Evolutionary conservation across 2,113 vertebrate species (phyloP).

Genomic region (Gila orcuttii): DNA sequence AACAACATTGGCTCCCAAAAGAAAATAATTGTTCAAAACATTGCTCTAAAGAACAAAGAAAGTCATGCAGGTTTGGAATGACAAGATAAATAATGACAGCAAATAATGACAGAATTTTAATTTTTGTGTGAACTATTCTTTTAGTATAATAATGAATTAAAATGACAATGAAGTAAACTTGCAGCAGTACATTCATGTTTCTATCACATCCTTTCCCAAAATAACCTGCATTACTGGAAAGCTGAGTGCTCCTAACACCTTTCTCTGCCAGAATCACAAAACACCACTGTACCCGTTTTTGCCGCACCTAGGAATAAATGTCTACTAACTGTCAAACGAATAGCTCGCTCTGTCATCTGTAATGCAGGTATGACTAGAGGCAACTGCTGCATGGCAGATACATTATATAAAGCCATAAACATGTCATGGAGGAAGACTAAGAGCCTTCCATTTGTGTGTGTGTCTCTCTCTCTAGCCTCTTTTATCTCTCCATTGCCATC

Average conservation of each 20-base stretch:
- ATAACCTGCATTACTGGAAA: slow-evolving; percentile 21
- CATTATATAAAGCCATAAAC: slow-evolving; percentile 67
- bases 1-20: background rate
- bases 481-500: slow-evolving; percentile 51
- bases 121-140: background rate
- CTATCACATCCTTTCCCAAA: background rate
- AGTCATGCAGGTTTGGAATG: background rate
- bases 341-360: slow-evolving; percentile 54
- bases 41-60: background rate
- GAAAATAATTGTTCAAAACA: background rate
- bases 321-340: slow-evolving; percentile 56
- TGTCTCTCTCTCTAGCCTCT: background rate
- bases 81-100: background rate
- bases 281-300: background rate
- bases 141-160: background rate
- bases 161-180: background rate
- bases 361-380: slow-evolving; percentile 49
- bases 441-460: slow-evolving; percentile 35
- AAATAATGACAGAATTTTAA: background rate
- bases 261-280: background rate
- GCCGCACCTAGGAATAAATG: background rate
- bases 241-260: background rate
- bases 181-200: background rate
- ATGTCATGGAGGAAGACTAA: slow-evolving; percentile 63
- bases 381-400: slow-evolving; percentile 43